These are phyloP conservation scores for Bombylius discolor DNA, from an alignment of 2,888 invertebrate species.

Conservation along the genomic window DNA sequence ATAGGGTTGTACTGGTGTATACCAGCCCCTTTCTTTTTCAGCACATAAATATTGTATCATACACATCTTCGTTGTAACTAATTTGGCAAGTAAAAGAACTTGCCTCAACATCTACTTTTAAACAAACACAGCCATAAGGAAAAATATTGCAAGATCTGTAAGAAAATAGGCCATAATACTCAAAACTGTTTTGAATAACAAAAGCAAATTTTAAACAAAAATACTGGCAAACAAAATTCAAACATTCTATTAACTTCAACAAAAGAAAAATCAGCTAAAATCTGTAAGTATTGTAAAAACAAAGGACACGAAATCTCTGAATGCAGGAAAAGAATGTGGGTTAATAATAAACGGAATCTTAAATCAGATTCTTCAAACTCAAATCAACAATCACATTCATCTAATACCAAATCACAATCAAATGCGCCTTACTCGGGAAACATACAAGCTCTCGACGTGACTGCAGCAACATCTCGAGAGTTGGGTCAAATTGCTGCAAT, in stretches of 20 bases:
- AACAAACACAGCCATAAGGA: background rate
- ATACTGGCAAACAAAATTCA: background rate
- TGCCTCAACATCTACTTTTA: conserved; percentile 1
- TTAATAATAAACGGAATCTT: background rate
- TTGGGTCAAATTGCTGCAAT: background rate
- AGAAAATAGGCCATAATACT: background rate
- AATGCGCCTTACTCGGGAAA: background rate
- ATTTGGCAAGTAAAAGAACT: no score
- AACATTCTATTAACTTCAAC: no score
- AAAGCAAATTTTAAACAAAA: background rate
- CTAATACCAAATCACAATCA: no score
- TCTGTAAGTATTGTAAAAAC: background rate
- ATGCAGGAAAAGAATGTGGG: background rate
- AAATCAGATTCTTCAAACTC: no score
- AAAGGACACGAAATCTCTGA: background rate
- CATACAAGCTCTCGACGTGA: background rate
- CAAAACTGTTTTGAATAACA: no score
- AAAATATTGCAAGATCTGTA: background rate
- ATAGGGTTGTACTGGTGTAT: no score
- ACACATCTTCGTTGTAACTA: no score
- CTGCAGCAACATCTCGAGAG: background rate
- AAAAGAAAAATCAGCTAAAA: background rate
- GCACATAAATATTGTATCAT: no score
- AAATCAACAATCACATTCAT: no score
- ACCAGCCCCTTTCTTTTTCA: no score